Conservation (phyloP, 2,888 invertebrate species). For the Tetrapedia diversipes region DNA sequence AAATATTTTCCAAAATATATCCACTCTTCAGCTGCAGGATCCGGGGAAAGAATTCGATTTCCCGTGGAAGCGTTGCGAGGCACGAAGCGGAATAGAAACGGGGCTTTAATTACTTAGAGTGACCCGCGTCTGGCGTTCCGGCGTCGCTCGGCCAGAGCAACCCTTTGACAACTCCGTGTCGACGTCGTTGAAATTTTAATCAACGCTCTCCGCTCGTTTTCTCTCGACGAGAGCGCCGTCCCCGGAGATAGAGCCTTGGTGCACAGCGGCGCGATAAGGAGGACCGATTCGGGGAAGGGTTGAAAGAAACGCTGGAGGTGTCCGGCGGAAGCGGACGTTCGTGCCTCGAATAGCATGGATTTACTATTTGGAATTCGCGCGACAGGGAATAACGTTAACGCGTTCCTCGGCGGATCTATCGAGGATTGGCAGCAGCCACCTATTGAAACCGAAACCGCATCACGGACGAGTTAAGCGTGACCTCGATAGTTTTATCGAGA, state of each 20-base stretch:
- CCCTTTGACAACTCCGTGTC: slow-evolving; percentile 42
- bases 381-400: no score
- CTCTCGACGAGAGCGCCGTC: slow-evolving; percentile 16
- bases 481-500: no score
- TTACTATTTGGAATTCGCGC: no score
- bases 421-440: no score
- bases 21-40: no score
- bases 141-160: slow-evolving; percentile 17
- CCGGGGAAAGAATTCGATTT: no score
- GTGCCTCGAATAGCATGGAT: slow-evolving; percentile 19
- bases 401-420: no score
- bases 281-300: not conserved
- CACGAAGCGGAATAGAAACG: slow-evolving; percentile 18
- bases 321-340: not conserved
- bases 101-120: slow-evolving; percentile 72
- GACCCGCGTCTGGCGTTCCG: slow-evolving; percentile 42
- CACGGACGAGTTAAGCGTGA: no score
- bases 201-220: slow-evolving; percentile 42
- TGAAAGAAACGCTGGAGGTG: not conserved
- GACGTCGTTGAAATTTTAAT: slow-evolving; percentile 66
- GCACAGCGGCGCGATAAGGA: slow-evolving; percentile 13
- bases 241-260: slow-evolving; percentile 38
- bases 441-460: no score
- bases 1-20: no score
- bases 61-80: no score